These are phyloP conservation scores for Cliona cf. orientalis DNA, from an alignment of 37 sponge, comb jelly and placozoan genomes.

Conservation along the genomic window DNA sequence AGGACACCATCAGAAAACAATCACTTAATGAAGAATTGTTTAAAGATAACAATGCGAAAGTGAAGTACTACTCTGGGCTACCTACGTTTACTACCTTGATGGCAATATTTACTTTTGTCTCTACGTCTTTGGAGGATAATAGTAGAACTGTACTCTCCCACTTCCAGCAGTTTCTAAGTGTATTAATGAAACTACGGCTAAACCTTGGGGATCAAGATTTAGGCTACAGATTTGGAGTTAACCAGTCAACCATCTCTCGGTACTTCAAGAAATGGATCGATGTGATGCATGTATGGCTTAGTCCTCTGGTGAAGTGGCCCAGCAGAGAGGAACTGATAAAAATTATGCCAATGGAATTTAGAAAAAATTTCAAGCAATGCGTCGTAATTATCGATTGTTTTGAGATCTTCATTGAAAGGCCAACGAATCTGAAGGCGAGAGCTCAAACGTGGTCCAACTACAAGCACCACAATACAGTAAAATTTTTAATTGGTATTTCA, in stretches of 20 bases:
- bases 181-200: conserved; percentile 34
- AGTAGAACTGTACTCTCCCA: not conserved
- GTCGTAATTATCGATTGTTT: conserved; percentile 55
- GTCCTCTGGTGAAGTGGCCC: conserved; percentile 36
- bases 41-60: conserved; percentile 39
- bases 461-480: conserved; percentile 50
- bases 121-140: not conserved
- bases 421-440: conserved; percentile 34
- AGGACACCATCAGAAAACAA: not conserved
- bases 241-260: conserved; percentile 45
- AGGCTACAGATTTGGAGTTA: conserved; percentile 46
- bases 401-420: conserved; percentile 49
- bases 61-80: conserved; percentile 43
- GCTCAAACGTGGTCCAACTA: conserved; percentile 28
- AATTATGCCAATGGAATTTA: conserved; percentile 65
- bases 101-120: conserved; percentile 25
- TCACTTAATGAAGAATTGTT: conserved; percentile 8
- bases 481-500: conserved; percentile 50
- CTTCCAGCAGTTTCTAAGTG: conserved; percentile 53
- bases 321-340: conserved; percentile 29
- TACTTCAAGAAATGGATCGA: conserved; percentile 54
- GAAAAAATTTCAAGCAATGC: conserved; percentile 35
- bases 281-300: conserved; percentile 18
- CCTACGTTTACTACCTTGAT: conserved; percentile 11
- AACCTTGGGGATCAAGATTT: conserved; percentile 32